Evolutionary conservation across 2,113 vertebrate species (phyloP).

Genomic region (Gambusia holbrooki): DNA sequence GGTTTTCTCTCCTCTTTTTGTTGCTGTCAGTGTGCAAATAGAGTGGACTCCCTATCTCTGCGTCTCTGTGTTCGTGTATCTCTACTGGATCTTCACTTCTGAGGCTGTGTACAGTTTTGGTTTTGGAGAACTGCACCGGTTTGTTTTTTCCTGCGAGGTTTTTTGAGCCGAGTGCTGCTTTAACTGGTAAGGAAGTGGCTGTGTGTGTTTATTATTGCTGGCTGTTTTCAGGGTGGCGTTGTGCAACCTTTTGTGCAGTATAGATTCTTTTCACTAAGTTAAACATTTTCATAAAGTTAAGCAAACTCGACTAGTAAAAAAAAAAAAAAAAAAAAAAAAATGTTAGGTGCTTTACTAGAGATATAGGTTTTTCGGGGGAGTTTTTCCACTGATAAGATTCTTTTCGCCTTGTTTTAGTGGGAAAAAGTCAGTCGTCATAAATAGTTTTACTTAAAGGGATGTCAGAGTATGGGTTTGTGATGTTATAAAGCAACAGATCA

Average conservation of each 20-base stretch:
- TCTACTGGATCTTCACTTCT: slow-evolving; percentile 45
- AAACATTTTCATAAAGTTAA: no score
- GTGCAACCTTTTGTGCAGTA: not conserved
- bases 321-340: slow-evolving; percentile 7
- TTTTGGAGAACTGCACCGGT: slow-evolving; percentile 49
- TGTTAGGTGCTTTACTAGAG: slow-evolving; percentile 37
- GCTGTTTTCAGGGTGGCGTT: slow-evolving; percentile 36
- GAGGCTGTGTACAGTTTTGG: slow-evolving; percentile 29
- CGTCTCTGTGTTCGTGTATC: slow-evolving; percentile 10
- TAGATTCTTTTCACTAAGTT: no score
- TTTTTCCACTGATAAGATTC: slow-evolving; percentile 40
- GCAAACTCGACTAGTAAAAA: not conserved
- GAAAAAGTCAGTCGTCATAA: not conserved
- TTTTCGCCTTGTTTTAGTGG: not conserved
- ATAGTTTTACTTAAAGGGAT: not conserved
- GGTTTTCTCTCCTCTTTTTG: not conserved
- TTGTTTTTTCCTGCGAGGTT: not conserved
- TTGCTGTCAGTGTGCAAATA: not conserved
- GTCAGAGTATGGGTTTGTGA: not conserved
- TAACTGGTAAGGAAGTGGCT: slow-evolving; percentile 68
- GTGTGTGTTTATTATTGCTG: slow-evolving; percentile 47
- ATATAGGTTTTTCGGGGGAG: slow-evolving; percentile 55
- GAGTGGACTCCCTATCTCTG: not conserved
- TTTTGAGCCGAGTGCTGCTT: slow-evolving; percentile 41
- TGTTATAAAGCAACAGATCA: slow-evolving; percentile 14